phyloP scores from a whole-genome alignment of 2,113 vertebrate species.

The Pluvialis apricaria region DNA sequence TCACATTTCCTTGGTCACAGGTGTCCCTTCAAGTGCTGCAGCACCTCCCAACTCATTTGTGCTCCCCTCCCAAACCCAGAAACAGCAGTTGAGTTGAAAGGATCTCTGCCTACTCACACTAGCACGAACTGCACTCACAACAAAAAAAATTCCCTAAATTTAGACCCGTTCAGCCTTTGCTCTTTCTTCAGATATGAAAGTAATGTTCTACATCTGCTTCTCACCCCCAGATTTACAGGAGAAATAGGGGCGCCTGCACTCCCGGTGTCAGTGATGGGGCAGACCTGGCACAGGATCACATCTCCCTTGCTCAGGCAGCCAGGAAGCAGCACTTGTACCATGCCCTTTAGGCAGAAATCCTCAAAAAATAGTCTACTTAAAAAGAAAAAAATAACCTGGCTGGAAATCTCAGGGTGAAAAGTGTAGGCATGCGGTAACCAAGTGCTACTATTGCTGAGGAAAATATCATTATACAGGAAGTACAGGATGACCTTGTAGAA shows the following conservation, averaged over 20 bases:
- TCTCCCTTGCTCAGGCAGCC: accelerated
- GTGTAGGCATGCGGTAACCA: neutral
- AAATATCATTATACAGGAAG: neutral
- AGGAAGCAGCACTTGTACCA: neutral
- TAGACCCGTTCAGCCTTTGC: neutral
- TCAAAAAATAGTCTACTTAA: neutral
- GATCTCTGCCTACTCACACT: neutral
- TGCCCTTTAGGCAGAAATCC: neutral
- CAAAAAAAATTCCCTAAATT: neutral
- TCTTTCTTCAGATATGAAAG: neutral
- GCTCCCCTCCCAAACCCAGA: neutral
- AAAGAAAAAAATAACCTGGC: neutral
- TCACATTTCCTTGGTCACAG: accelerated
- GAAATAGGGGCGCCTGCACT: neutral
- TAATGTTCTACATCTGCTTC: neutral
- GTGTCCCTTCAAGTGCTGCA: neutral
- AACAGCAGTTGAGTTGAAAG: neutral
- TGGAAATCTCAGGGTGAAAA: neutral
- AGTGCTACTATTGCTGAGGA: neutral
- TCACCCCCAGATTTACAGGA: accelerated
- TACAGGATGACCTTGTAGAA: neutral
- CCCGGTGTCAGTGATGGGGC: accelerated
- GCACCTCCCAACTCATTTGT: neutral
- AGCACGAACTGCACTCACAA: neutral
- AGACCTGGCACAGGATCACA: too few relatives aligned